A percentile compares a stretch with the other conserved stretches of the same genome.
These are phyloP conservation scores for Atta cephalotes DNA, from an alignment of 1,140 invertebrate genomes.

Conservation along the genomic window DNA sequence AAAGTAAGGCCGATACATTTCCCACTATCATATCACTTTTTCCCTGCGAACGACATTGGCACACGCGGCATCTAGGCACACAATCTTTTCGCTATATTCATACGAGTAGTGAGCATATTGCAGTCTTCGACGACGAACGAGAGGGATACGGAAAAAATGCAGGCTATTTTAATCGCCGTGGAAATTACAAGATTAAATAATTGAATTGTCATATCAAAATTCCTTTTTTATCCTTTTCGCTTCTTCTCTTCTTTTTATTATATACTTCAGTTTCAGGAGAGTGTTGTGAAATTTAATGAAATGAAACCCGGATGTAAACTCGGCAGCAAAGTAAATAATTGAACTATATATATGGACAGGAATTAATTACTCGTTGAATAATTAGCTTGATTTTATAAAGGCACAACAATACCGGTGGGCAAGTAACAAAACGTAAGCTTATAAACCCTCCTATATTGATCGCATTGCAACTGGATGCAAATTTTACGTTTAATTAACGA, in stretches of 20 bases:
- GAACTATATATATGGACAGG: background rate
- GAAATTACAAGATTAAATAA: background rate
- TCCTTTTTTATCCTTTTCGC: background rate
- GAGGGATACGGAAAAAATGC: background rate
- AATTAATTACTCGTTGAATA: conserved; percentile 35
- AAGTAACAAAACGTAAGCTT: conserved; percentile 40
- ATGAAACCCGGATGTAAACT: background rate
- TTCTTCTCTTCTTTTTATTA: too few species aligned
- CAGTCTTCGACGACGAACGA: background rate
- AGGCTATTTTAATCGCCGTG: background rate
- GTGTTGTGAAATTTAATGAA: background rate
- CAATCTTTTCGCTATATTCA: conserved; percentile 7
- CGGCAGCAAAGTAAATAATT: background rate
- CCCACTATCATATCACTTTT: conserved; percentile 54
- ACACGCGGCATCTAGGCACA: conserved; percentile 46
- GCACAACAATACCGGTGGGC: background rate
- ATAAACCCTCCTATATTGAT: conserved; percentile 24
- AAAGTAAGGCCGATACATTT: conserved; percentile 75
- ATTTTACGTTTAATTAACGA: conserved; percentile 49
- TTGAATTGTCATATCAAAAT: background rate
- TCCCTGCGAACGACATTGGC: conserved; percentile 23
- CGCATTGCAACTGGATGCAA: background rate
- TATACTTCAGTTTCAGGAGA: background rate
- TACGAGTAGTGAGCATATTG: background rate
- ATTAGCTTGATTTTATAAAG: conserved; percentile 29